Percentiles rank a stretch among this genome's conserved stretches.
Evolutionary conservation across 1,140 invertebrate genomes (phyloP).

Genomic region (Yoshiicerus persimilis): DNA sequence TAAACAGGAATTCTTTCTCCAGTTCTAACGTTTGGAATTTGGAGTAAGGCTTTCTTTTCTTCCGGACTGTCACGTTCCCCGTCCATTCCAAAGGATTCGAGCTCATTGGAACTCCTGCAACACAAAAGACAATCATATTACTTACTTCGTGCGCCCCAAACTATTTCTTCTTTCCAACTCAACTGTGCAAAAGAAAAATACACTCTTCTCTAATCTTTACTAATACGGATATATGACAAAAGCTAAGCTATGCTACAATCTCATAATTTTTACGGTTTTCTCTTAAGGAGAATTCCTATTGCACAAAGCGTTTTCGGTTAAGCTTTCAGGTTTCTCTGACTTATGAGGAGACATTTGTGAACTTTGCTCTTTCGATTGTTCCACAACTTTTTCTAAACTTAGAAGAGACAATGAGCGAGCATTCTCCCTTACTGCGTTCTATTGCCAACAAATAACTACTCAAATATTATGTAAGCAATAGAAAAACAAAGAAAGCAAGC

Average conservation of each 20-base stretch:
- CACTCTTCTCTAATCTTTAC: background rate
- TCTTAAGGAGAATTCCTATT: background rate
- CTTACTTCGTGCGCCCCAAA: background rate
- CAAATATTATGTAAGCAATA: background rate
- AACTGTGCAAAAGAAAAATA: background rate
- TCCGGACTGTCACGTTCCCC: constrained; percentile 85
- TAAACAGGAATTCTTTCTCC: constrained; percentile 95
- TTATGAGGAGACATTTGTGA: background rate
- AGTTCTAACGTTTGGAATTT: constrained; percentile 95
- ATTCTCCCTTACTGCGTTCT: background rate
- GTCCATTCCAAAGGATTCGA: constrained; percentile 88
- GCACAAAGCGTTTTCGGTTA: background rate
- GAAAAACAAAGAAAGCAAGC: background rate
- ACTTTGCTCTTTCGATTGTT: background rate
- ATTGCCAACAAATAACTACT: background rate
- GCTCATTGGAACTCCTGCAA: constrained; percentile 57
- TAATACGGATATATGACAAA: background rate
- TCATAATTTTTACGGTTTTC: constrained; percentile 22
- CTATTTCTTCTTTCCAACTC: background rate
- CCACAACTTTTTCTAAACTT: background rate
- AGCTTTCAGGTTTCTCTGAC: background rate
- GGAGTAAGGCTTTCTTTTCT: constrained; percentile 96
- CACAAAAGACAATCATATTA: constrained; percentile 21
- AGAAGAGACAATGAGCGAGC: background rate
- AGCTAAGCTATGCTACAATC: background rate